Evolutionary conservation across 2,888 invertebrate genomes (phyloP).

Genomic region (Lithophane socia): DNA sequence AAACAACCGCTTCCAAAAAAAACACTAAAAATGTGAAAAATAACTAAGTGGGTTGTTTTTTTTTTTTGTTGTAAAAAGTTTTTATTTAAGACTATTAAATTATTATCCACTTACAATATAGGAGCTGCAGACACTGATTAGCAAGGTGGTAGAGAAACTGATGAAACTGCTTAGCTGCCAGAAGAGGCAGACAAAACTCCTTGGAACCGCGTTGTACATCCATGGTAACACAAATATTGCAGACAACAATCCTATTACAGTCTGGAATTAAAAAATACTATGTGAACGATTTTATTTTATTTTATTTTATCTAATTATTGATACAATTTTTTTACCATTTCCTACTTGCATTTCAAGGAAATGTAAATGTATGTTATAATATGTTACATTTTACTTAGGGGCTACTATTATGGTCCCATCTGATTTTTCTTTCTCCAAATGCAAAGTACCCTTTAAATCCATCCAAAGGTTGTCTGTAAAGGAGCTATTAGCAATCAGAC

Average conservation of each 20-base stretch:
- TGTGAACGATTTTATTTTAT: background rate
- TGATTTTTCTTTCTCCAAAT: background rate
- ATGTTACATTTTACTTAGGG: background rate
- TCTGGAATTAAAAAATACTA: constrained; percentile 75
- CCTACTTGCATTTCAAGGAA: background rate
- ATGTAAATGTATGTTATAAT: background rate
- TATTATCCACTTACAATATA: constrained; percentile 84
- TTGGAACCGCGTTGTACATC: constrained; percentile 94
- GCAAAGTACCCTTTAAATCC: background rate
- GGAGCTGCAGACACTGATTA: constrained; percentile 89
- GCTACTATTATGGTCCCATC: too few relatives aligned
- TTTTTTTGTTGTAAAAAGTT: too few relatives aligned
- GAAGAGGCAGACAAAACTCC: constrained; percentile 90
- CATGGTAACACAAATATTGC: constrained; percentile 89
- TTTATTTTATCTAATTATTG: too few relatives aligned
- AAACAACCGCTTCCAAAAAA: too few relatives aligned
- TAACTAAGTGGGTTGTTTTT: too few relatives aligned
- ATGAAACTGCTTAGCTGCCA: constrained; percentile 89
- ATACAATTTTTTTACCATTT: background rate
- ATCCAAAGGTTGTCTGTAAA: background rate
- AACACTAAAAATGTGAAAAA: too few relatives aligned
- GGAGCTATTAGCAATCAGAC: background rate
- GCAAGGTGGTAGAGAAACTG: constrained; percentile 85
- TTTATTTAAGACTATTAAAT: background rate
- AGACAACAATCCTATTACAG: constrained; percentile 83